A percentile compares a stretch with the other conserved stretches of the same genome.
phyloP scores from a whole-genome alignment of 2,113 vertebrate species.

The Spea multiplicata region DNA sequence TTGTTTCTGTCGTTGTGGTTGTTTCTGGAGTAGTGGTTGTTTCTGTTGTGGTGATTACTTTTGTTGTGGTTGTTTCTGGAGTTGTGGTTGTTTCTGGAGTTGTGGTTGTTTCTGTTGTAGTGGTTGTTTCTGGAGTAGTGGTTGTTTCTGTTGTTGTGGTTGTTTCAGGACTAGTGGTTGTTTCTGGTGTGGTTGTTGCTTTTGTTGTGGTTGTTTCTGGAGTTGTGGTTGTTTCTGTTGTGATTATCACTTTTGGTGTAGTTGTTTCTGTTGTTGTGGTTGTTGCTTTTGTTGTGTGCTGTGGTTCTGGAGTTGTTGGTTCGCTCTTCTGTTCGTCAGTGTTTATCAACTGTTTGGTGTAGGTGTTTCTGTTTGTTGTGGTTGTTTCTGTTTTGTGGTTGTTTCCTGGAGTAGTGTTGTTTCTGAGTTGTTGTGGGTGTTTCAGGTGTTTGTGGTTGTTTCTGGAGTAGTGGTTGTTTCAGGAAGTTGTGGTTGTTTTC shows the following conservation, averaged over 20 bases:
- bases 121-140: not conserved
- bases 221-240: no score
- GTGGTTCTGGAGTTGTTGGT: not conserved
- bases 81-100: not conserved
- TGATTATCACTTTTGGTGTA: no score
- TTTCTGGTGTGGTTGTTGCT: not conserved
- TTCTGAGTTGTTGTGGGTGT: rapidly evolving
- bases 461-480: rapidly evolving
- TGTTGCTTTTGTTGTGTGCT: no score
- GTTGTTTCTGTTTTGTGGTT: not conserved
- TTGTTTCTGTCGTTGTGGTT: not conserved
- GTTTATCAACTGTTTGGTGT: no score
- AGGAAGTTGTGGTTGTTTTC: rapidly evolving
- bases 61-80: rapidly evolving
- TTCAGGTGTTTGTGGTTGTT: slow-evolving; percentile 3
- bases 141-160: no score
- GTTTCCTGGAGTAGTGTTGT: not conserved
- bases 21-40: not conserved
- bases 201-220: not conserved
- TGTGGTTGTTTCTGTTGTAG: not conserved
- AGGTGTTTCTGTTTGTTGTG: slow-evolving; percentile 12
- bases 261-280: no score
- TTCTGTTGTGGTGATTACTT: not conserved
- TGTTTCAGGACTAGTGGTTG: no score
- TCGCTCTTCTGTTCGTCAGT: no score